Base-by-base conservation (phyloP, 2,888 invertebrate species). In the Synergus laeviventris region DNA sequence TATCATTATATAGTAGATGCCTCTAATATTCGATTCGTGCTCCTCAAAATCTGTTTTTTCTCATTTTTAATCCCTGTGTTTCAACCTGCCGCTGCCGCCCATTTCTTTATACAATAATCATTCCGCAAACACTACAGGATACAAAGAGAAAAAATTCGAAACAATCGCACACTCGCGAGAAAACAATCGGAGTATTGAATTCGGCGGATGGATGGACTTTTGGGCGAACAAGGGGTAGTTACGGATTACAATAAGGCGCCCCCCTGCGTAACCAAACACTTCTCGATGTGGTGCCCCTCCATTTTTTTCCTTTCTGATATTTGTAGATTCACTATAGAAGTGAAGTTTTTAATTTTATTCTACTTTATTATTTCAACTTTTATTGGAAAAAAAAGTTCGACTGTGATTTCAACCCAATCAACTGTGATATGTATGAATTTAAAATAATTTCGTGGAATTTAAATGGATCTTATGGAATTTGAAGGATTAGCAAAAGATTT, bases 251-350 rank as follows among this genome's bases (percentile, higher is more conserved):
- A 21, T 45, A 36, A 7, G 66, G 70, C 70, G 36, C 49, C 70
- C 70, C 49, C 70, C 70, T 70, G 70, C 70, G 70, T 31, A 49
- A 49, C 70, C 24, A 70, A 70, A 49, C 45, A 24, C 49, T 49
- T 70, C n/a, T 70, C 16, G 24, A 16, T 56, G 56, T 5, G 14
- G 21, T 56, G 56, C 56, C 56, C 21, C 14, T 56, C 21, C 11
- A 56, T 21, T 56, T 56, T 24, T 1, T 56, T 56, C 5, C 56
- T 24, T 21, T 18, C 11, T 21, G 18, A 24, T 21, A 24, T n/a
- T 70, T 70, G 49, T 8, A 45, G 31, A 21, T 31, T 45, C n/a
- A 31, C 5, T 49, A 66, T n/a, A 49, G 9, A 49, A 42, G 16
- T 2, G 12, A 24, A 8, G 1, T 49, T 49, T 31, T n/a, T 14